phyloP scores from a whole-genome alignment of 2,888 invertebrate species.

The Pristionchus fissidentatus region DNA sequence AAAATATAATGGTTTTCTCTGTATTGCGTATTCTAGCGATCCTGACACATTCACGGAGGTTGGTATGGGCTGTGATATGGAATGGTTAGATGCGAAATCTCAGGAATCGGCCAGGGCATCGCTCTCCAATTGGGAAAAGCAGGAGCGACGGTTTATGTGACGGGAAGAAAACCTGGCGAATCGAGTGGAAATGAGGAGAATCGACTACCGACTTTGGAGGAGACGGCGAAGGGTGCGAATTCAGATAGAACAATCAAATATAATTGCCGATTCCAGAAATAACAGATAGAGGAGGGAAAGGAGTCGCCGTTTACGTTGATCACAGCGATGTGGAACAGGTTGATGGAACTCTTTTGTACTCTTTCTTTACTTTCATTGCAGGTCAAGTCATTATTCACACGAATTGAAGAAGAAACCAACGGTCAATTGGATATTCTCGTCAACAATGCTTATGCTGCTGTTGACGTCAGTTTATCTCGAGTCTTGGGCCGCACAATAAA shows the following conservation, averaged over 20 bases:
- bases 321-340: conserved; percentile 75
- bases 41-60: too few relatives aligned
- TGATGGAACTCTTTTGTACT: neutral
- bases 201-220: conserved; percentile 35
- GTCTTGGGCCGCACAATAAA: neutral
- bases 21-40: neutral
- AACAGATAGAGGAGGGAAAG: conserved; percentile 75
- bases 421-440: conserved; percentile 58
- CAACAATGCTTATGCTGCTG: conserved; percentile 64
- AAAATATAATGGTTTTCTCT: neutral
- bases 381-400: conserved; percentile 18
- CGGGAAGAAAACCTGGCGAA: conserved; percentile 54
- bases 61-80: neutral
- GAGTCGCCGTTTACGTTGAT: conserved; percentile 77
- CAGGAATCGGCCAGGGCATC: conserved; percentile 57
- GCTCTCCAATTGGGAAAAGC: conserved; percentile 61
- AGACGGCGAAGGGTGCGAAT: conserved; percentile 19
- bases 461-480: conserved; percentile 41
- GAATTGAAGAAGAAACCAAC: conserved; percentile 31
- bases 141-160: conserved; percentile 65
- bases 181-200: conserved; percentile 23
- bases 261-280: conserved; percentile 63
- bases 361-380: neutral
- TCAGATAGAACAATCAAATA: neutral
- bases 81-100: neutral